Evolutionary conservation across 2,797 vertebrate species (phyloP).

Genomic region (Rhyacichthys aspro): DNA sequence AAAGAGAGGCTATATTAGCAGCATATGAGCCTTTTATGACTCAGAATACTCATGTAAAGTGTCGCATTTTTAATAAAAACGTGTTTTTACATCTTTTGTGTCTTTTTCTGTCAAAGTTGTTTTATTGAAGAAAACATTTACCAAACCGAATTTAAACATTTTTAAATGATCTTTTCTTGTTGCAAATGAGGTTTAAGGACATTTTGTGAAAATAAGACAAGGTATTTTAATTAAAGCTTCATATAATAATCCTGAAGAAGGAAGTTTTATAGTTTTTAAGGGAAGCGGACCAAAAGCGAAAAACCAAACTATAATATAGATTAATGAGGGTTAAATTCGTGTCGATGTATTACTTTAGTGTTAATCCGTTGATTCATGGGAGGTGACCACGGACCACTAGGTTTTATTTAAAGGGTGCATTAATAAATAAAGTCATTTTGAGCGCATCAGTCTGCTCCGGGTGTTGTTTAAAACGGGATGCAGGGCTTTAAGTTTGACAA

Average conservation of each 20-base stretch:
- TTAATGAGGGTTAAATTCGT: background rate
- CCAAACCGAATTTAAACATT: background rate
- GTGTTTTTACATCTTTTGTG: constrained; percentile 38
- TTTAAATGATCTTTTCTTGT: constrained; percentile 9
- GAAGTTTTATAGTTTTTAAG: constrained; percentile 1
- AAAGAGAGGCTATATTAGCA: background rate
- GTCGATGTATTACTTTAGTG: constrained; percentile 3
- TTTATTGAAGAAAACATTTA: constrained; percentile 29
- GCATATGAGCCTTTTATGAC: background rate
- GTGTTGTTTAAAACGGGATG: constrained; percentile 30
- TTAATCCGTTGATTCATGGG: constrained; percentile 1
- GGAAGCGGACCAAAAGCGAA: constrained; percentile 1
- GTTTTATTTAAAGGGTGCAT: constrained; percentile 20
- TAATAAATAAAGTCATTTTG: constrained; percentile 36
- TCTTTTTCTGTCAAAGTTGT: constrained; percentile 57
- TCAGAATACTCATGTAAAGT: constrained; percentile 22
- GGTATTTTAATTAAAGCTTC: background rate
- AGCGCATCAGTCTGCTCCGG: constrained; percentile 17
- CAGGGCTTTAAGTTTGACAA: constrained; percentile 49
- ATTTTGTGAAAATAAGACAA: constrained; percentile 4
- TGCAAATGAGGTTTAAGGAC: constrained; percentile 17
- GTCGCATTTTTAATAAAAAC: constrained; percentile 62
- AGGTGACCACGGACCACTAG: constrained; percentile 12
- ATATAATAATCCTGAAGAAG: background rate
- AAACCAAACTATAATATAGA: background rate